Conservation (phyloP, 1,140 invertebrate genomes). For the Ditylenchus dipsaci region DNA sequence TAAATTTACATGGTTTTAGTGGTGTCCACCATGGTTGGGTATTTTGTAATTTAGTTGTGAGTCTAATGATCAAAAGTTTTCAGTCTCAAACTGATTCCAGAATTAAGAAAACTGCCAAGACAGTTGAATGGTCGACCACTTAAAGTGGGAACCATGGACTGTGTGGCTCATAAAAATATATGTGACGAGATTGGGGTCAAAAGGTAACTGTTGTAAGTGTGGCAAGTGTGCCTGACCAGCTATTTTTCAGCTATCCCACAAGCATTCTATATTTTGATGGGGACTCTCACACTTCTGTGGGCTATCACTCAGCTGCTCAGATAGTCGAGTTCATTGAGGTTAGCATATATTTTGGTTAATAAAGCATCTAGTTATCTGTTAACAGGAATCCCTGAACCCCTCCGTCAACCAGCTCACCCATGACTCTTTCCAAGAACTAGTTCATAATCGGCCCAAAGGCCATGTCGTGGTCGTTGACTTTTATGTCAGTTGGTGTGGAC, state of each 20-base stretch:
- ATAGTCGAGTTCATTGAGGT: slow-evolving; percentile 69
- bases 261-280: slow-evolving; percentile 65
- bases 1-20: slow-evolving; percentile 53
- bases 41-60: too few species aligned
- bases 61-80: too few species aligned
- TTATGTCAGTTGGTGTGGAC: slow-evolving; percentile 69
- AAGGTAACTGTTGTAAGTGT: slow-evolving; percentile 35
- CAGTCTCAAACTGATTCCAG: slow-evolving; percentile 67
- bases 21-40: slow-evolving; percentile 72
- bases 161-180: slow-evolving; percentile 60
- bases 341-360: slow-evolving; percentile 1
- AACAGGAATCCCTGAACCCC: slow-evolving; percentile 62
- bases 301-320: slow-evolving; percentile 64
- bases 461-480: slow-evolving; percentile 69
- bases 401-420: slow-evolving; percentile 65
- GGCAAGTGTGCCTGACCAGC: too few species aligned
- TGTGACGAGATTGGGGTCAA: slow-evolving; percentile 58
- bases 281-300: slow-evolving; percentile 65
- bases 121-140: slow-evolving; percentile 29
- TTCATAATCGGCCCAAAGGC: slow-evolving; percentile 62
- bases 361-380: too few species aligned
- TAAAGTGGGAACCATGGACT: slow-evolving; percentile 68
- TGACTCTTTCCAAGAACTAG: slow-evolving; percentile 63
- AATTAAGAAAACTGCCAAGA: slow-evolving; percentile 69
- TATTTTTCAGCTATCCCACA: slow-evolving; percentile 71